phyloP scores from a whole-genome alignment of 2,888 invertebrate species.

The Copidosoma aretas region DNA sequence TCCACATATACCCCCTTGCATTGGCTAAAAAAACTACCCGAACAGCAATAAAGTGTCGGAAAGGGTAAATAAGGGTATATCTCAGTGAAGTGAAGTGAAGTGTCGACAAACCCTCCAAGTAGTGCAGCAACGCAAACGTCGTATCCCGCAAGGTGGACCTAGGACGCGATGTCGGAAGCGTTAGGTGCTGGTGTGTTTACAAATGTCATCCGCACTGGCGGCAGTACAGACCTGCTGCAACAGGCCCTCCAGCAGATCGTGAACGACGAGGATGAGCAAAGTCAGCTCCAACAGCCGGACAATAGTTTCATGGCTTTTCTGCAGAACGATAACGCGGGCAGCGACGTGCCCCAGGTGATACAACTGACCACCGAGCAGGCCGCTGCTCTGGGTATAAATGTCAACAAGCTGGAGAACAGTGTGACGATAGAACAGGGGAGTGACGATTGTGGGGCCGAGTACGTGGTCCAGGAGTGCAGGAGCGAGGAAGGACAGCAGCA shows the following conservation, averaged over 20 bases:
- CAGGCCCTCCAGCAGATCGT: conserved; percentile 58
- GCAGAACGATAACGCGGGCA: conserved; percentile 48
- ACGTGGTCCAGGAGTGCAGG: not conserved
- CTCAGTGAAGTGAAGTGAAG: too few species aligned
- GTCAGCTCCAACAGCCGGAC: not conserved
- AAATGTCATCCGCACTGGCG: conserved; percentile 24
- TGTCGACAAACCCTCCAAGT: too few species aligned
- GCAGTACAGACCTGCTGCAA: conserved; percentile 54
- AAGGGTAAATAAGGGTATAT: too few species aligned
- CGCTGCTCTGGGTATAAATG: conserved; percentile 58
- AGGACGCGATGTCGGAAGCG: not conserved
- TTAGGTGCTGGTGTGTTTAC: not conserved
- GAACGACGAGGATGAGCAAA: conserved; percentile 51
- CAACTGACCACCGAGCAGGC: conserved; percentile 59
- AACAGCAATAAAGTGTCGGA: too few species aligned
- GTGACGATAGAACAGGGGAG: conserved; percentile 41
- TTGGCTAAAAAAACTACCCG: too few species aligned
- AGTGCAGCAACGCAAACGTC: too few species aligned
- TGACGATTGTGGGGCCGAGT: not conserved
- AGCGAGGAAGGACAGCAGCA: conserved; percentile 9
- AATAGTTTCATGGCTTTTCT: conserved; percentile 57
- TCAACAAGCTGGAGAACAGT: conserved; percentile 43
- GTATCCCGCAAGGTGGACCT: too few species aligned
- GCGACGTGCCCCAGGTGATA: conserved; percentile 55
- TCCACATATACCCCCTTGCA: too few species aligned